Evolutionary conservation across 2,797 vertebrate genomes (phyloP).

Genomic region (Borostomias antarcticus): DNA sequence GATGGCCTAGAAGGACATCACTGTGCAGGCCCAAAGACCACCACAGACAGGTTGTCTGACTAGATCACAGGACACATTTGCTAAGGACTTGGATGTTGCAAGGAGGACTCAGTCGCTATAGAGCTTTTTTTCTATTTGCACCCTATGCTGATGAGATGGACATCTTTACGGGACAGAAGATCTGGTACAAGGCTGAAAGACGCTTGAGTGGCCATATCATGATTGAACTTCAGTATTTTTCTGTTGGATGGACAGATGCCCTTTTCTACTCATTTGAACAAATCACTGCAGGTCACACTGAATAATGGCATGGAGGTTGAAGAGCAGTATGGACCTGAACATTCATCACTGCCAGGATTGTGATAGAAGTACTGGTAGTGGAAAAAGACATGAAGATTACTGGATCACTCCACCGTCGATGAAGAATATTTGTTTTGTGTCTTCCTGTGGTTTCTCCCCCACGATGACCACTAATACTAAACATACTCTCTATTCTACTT

Average conservation of each 20-base stretch:
- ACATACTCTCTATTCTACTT: slow-evolving; percentile 95
- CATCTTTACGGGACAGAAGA: slow-evolving; percentile 39
- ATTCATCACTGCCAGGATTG: slow-evolving; percentile 38
- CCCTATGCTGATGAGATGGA: slow-evolving; percentile 25
- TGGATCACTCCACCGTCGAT: slow-evolving; percentile 69
- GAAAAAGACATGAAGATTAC: slow-evolving; percentile 78
- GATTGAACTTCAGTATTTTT: too few species aligned
- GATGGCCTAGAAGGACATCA: slow-evolving; percentile 8
- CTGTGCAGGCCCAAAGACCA: slow-evolving; percentile 23
- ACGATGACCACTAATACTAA: slow-evolving; percentile 93
- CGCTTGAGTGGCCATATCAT: slow-evolving; percentile 17
- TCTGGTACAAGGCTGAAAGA: slow-evolving; percentile 26
- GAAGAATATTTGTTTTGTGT: slow-evolving; percentile 94
- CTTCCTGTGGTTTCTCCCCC: slow-evolving; percentile 90
- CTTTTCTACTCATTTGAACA: slow-evolving; percentile 22
- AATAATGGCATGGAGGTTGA: slow-evolving; percentile 30
- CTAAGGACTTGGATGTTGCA: slow-evolving; percentile 31
- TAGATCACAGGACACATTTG: slow-evolving; percentile 16
- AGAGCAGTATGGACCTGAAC: slow-evolving; percentile 36
- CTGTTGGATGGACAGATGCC: slow-evolving; percentile 27
- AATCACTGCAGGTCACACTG: slow-evolving; percentile 23
- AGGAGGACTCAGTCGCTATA: slow-evolving; percentile 29
- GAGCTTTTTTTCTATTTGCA: slow-evolving; percentile 17
- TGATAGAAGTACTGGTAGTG: slow-evolving; percentile 33
- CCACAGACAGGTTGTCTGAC: slow-evolving; percentile 25